Evolutionary conservation across 2,888 invertebrate genomes (phyloP), one percentile per base, ranked within the genome.

Genomic region (Chrysolina oricalcia): DNA sequence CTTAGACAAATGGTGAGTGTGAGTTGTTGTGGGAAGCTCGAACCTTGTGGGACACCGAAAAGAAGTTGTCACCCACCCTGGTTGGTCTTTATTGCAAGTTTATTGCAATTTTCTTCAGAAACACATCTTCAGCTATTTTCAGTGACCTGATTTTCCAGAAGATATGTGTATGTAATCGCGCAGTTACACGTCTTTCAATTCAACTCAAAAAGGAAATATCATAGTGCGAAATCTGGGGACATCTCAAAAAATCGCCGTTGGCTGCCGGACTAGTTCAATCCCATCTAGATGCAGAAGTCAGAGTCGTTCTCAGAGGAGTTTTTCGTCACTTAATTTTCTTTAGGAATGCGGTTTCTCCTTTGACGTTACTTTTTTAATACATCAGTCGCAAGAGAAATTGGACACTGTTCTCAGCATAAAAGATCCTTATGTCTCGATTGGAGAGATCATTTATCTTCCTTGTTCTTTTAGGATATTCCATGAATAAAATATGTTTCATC

Each of bases 331-430:
- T 85, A 85, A 86, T 86, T 86, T 86, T 85, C 85, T 84, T 81
- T 83, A 79, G 82, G 76, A 80, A 82, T 83, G 83, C 81, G 83
- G 83, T 84, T 84, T 80, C 74, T 82, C 82, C 83, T 81, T 81
- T 80, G 85, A 85, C 85, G 84, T 86, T 86, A 86, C 86, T 86
- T 86, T 87, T 87, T 87, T 86, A 87, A 87, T 86, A 87, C 86
- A 85, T 86, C 86, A 85, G 80, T 83, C 84, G 85, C 83, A 80
- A 83, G 86, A 87, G 86, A 86, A 86, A 87, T 86, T 83, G 85
- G 85, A 85, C 85, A 85, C 84, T 84, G 84, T 86, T 85, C 85
- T 86, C 85, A 81, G 81, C 81, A 79, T 81, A 81, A 83, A 81
- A 81, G 83, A 82, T 83, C 84, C 74, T 80, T 82, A 84, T 85